phyloP scores from a whole-genome alignment of 2,797 vertebrate species.

The Xiphorhynchus erythropygius region DNA sequence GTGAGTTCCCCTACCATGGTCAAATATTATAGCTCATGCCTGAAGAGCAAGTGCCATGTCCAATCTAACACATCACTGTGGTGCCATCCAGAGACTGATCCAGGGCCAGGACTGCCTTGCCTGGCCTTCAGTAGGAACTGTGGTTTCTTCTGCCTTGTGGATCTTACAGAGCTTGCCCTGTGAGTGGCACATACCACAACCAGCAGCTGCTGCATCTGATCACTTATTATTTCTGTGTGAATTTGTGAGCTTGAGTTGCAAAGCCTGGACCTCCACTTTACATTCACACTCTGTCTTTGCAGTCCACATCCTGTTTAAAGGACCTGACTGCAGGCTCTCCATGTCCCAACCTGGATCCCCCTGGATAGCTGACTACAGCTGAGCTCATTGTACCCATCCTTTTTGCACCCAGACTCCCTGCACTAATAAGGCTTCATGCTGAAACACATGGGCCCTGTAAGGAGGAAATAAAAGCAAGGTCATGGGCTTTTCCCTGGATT shows the following conservation, averaged over 20 bases:
- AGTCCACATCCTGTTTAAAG: neutral
- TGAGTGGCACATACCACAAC: neutral
- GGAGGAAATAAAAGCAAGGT: slow-evolving; percentile 31
- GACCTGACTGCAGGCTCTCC: neutral
- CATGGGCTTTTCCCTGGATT: slow-evolving; percentile 1
- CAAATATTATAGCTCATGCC: slow-evolving; percentile 6
- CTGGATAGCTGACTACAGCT: neutral
- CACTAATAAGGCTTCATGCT: neutral
- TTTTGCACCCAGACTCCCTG: neutral
- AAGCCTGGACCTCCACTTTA: neutral
- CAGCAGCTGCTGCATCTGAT: no score
- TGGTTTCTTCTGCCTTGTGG: neutral
- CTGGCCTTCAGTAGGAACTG: neutral
- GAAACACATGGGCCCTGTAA: neutral
- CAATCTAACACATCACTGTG: neutral
- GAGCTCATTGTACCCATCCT: neutral
- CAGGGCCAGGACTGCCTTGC: neutral
- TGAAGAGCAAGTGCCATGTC: neutral
- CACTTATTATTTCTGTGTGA: neutral
- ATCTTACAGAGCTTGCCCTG: neutral
- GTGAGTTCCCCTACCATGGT: neutral
- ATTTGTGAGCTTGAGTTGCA: neutral
- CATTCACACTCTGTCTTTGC: neutral
- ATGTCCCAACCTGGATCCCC: neutral
- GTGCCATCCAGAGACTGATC: neutral